Base-by-base conservation (phyloP, 1,140 invertebrate species). In the Leptinotarsa texana region DNA sequence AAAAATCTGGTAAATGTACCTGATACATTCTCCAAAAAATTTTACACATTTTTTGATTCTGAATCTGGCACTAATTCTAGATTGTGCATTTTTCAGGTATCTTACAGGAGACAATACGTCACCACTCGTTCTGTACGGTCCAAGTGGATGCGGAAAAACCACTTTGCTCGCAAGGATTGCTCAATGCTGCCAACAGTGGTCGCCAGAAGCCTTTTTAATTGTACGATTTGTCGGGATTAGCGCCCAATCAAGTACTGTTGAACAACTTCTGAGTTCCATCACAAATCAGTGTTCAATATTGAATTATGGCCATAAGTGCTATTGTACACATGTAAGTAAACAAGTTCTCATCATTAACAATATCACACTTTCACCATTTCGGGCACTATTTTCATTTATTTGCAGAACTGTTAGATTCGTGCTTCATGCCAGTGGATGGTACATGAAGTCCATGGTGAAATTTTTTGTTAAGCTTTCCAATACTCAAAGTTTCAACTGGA, bases 71-170 rank as follows among this genome's bases (percentile, higher is more conserved):
- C 33, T 42, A 11, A 42, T 42, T 42, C 8, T 11, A 42, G 8
- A 11, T 42, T 42, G 33, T 11, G 8, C 0, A 69, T 18, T 65
- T 82, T 85, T 21, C 81, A 91, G 90, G n/a, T 94, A 95, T 80
- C 85, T 94, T 8, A 87, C 87, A 2, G 89, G 91, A 57, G 88
- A 88, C 51, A 88, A 85, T n/a, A 84, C 88, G 1, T 80, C 83
- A 51, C 93, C 93, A 0, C 84, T 95, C 69, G 88, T 95, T 15
- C 83, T 96, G n/a, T 89, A 92, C 75, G 95, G 94, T 0, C 89
- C 90, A 47, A 87, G 90, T 13, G 95, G 94, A 21, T 92, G 92
- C 84, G 95, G 95, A 1, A 95, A 95, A 85, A 93, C 92, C 3
- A 92, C 93, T 5, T 85, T 95, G 5, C 86, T 94, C 8, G 92